A percentile compares a stretch with the other conserved stretches of the same genome.
phyloP scores from a whole-genome alignment of 2,888 invertebrate genomes.

The Prenolepis imparis region DNA sequence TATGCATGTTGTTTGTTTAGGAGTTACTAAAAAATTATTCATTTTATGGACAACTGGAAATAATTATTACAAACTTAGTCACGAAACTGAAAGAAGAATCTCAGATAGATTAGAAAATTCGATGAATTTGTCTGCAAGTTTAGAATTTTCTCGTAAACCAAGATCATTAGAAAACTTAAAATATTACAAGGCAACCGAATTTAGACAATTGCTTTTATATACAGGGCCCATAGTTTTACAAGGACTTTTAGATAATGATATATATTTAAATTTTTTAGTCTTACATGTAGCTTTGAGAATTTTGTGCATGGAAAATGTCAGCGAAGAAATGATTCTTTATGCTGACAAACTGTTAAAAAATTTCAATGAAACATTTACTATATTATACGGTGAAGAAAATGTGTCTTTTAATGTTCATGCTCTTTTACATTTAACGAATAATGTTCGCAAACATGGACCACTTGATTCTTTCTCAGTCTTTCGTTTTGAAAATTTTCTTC shows the following conservation, averaged over 20 bases:
- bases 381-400: slow-evolving; percentile 7
- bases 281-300: slow-evolving; percentile 3
- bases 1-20: slow-evolving; percentile 8
- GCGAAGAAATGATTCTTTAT: slow-evolving; percentile 9
- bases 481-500: slow-evolving; percentile 22
- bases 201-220: neutral
- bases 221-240: neutral
- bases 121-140: neutral
- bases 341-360: slow-evolving; percentile 8
- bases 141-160: slow-evolving; percentile 12
- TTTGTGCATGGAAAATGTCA: slow-evolving; percentile 3
- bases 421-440: slow-evolving; percentile 17
- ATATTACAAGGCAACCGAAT: slow-evolving; percentile 21
- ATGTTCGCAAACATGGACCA: slow-evolving; percentile 4
- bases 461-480: slow-evolving; percentile 18
- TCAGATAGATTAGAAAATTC: slow-evolving; percentile 3
- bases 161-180: slow-evolving; percentile 7
- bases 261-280: slow-evolving; percentile 1
- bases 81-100: neutral
- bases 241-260: slow-evolving; percentile 11
- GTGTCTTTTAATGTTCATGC: neutral
- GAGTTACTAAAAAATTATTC: neutral
- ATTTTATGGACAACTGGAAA: neutral
- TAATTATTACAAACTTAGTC: slow-evolving; percentile 13
- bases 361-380: slow-evolving; percentile 13